Percentiles rank a stretch among this genome's conserved stretches.
phyloP scores from a whole-genome alignment of 2,888 invertebrate genomes.

The Thera obeliscata region DNA sequence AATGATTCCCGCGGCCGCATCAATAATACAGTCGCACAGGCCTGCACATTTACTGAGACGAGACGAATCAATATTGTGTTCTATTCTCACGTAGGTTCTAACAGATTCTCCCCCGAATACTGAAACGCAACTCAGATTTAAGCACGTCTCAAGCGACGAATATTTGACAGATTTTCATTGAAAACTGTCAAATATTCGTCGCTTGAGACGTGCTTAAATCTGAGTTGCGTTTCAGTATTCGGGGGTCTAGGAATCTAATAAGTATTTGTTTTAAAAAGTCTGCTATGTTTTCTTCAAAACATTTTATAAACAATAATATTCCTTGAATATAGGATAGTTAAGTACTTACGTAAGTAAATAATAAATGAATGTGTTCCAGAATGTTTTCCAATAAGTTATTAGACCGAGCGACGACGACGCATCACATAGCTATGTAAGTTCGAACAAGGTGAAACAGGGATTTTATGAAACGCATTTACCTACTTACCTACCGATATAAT shows the following conservation, averaged over 20 bases:
- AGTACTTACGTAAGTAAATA: conserved; percentile 44
- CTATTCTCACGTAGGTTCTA: too few species aligned
- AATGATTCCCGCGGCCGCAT: too few species aligned
- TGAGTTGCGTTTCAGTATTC: too few species aligned
- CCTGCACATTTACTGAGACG: too few species aligned
- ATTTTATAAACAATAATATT: conserved; percentile 17
- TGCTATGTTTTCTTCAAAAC: conserved; percentile 12
- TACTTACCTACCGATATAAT: conserved; percentile 29
- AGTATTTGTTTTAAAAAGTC: not conserved
- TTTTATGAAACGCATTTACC: conserved; percentile 61
- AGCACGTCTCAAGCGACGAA: too few species aligned
- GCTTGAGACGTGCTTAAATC: too few species aligned
- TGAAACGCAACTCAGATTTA: too few species aligned
- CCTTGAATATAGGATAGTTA: conserved; percentile 49
- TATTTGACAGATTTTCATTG: too few species aligned
- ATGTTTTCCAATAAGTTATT: conserved; percentile 73
- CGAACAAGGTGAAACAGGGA: conserved; percentile 74
- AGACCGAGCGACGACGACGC: conserved; percentile 47
- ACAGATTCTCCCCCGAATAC: too few species aligned
- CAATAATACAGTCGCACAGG: too few species aligned
- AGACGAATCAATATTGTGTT: too few species aligned
- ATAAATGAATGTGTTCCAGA: conserved; percentile 73
- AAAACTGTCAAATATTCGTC: too few species aligned
- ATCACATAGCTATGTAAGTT: conserved; percentile 59
- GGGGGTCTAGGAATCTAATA: not conserved